Base-by-base conservation (phyloP, 2,888 invertebrate species). In the Drosophila formosana region DNA sequence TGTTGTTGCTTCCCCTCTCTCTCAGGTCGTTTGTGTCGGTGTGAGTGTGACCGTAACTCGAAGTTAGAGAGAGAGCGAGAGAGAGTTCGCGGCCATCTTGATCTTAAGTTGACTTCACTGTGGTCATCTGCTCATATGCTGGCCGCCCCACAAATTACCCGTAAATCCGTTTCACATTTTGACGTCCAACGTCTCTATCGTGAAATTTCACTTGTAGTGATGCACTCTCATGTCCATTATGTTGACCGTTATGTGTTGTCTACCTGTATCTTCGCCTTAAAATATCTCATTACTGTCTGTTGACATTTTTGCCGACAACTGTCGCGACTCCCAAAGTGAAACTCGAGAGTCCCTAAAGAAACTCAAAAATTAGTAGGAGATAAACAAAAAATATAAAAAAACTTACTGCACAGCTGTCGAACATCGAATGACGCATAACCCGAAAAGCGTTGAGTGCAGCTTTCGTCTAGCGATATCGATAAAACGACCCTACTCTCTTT, bases 321-420 rank as follows among this genome's bases (percentile, higher is more conserved):
- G 68, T 57, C 67, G 66, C 65, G 71, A 45, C 72, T 53, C 11
- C 65, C 66, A 60, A 75, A 75, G 80, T 82, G 83, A 85, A 83
- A 83, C 66, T 73, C 61, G 82, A 83, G 82, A 83, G 60, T 67
- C 74, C 34, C 47, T 28, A n/a, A n/a, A 58, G 61, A 72, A 62
- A 26, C 55, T 11, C 26, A 49, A 41, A 67, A 52, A 30, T 37
- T 47, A 30, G 53, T 30, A n/a, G n/a, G 37, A 49, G 7, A 53
- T 18, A 26, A 28, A 3, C n/a, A 43, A 46, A 37, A 9, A 49
- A 50, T 18, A 49, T 8, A 45, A 51, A 43, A 43, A 37, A 39
- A 46, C 25, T 23, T 23, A 39, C 8, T 43, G 46, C n/a, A 73
- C 76, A 76, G 69, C 76, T 76, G 76, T 63, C 57, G 37, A 52